Percentiles rank a stretch among this genome's conserved stretches.
These are phyloP conservation scores for Siniperca knerii DNA, from an alignment of 2,113 vertebrate genomes.

Conservation along the genomic window DNA sequence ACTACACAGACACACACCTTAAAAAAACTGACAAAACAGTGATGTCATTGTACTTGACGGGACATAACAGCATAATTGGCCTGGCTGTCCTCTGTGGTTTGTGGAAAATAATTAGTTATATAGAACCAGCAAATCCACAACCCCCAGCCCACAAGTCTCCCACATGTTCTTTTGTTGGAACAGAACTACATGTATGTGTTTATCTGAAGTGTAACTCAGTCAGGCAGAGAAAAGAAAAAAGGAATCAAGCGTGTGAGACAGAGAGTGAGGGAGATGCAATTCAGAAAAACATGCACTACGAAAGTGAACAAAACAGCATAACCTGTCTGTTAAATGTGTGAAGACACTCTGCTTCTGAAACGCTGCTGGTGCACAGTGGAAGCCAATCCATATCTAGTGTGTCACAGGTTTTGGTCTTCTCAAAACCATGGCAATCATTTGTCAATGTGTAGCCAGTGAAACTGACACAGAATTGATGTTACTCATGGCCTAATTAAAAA, in stretches of 20 bases:
- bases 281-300: neutral
- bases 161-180: conserved; percentile 1
- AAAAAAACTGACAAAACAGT: conserved; percentile 54
- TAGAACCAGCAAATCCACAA: conserved; percentile 15
- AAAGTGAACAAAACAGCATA: neutral
- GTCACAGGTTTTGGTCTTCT: neutral
- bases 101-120: conserved; percentile 31
- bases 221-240: neutral
- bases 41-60: conserved; percentile 71
- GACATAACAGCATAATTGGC: conserved; percentile 57
- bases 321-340: neutral
- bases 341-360: neutral
- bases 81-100: conserved; percentile 17
- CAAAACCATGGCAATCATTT: neutral
- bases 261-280: neutral
- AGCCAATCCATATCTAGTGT: neutral
- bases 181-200: neutral
- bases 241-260: neutral
- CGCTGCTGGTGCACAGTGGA: no score
- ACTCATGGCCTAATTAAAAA: no score
- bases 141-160: neutral
- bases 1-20: conserved; percentile 26
- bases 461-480: neutral
- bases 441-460: neutral
- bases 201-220: neutral